Base-by-base conservation (phyloP, 2,797 vertebrate species). In the Sandelia bainsii region DNA sequence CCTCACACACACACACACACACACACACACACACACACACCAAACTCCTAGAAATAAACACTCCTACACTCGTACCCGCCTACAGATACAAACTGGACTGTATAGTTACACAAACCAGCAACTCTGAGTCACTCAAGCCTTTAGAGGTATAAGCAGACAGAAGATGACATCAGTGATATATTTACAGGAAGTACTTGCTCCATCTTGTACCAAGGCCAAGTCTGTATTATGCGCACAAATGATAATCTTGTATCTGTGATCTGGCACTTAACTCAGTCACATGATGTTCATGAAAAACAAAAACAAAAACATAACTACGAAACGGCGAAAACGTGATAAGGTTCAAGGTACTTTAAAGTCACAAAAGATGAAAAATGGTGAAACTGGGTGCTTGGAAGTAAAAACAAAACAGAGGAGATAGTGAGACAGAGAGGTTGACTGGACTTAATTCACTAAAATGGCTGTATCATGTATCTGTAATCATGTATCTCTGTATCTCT, bases 121-220 rank as follows among this genome's bases (percentile, higher is more conserved):
- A 12, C 66, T 69, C 58, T 88, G 74, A 91, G 75, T 90, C 71
- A 87, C 80, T 79, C 82, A 20, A 64, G 62, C 68, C 77, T 76
- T 75, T 71, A 59, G 81, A 85, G 77, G 61, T 84, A 80, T 50
- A 83, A 78, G 57, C 78, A 77, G 78, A 91, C 83, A 80, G 59
- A 72, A 84, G 77, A 86, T 89, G 86, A 90, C 87, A 89, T 91
- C 87, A 84, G 74, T 59, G 62, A 71, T 69, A 72, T 60, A 62
- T 62, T 84, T 59, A 85, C 87, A 87, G 87, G 83, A 92, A 89
- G 74, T 79, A 57, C 44, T 81, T 51, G 67, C 70, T 73, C 23
- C 0, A 14, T 75, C 59, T 77, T 69, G 62, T 57, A 49, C 54
- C 1, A 0, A 69, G 65, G 85, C 77, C 75, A 74, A 74, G 75